These are phyloP conservation scores for Poecilus cupreus DNA, from an alignment of 2,888 invertebrate species.

Conservation along the genomic window DNA sequence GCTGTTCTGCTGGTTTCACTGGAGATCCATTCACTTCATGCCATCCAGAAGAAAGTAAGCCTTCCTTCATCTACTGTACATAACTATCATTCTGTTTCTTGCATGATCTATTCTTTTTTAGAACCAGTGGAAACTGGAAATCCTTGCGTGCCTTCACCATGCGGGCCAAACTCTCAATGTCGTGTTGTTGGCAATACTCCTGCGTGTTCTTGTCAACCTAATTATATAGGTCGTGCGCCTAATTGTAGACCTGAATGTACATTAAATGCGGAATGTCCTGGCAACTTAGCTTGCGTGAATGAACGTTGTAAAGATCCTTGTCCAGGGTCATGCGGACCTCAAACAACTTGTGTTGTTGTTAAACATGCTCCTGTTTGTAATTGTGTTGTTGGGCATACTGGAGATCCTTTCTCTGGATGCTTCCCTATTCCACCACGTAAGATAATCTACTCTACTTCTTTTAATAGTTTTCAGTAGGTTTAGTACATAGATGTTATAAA, in stretches of 20 bases:
- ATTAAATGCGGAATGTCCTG: conserved; percentile 84
- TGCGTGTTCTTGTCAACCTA: conserved; percentile 77
- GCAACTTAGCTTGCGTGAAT: conserved; percentile 85
- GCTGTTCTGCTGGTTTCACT: conserved; percentile 84
- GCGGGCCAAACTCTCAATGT: conserved; percentile 79
- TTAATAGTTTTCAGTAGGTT: conserved; percentile 61
- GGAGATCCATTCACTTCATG: conserved; percentile 88
- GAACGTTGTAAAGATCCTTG: conserved; percentile 88
- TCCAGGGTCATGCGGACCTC: conserved; percentile 83
- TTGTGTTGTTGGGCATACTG: conserved; percentile 82
- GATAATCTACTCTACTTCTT: conserved; percentile 33
- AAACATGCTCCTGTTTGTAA: conserved; percentile 87
- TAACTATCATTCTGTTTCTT: conserved; percentile 52
- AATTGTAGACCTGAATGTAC: conserved; percentile 81
- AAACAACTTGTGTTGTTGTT: conserved; percentile 84
- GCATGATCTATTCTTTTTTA: conserved; percentile 67
- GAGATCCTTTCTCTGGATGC: conserved; percentile 80
- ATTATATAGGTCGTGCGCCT: conserved; percentile 78
- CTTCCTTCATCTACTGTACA: conserved; percentile 54
- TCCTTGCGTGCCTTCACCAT: conserved; percentile 80
- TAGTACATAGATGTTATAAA: not conserved
- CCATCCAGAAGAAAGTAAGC: conserved; percentile 79
- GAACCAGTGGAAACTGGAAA: conserved; percentile 70
- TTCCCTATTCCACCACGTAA: conserved; percentile 77
- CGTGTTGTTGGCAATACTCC: conserved; percentile 76